These are phyloP conservation scores for Naja naja DNA, from an alignment of 2,113 vertebrate species.

Conservation along the genomic window DNA sequence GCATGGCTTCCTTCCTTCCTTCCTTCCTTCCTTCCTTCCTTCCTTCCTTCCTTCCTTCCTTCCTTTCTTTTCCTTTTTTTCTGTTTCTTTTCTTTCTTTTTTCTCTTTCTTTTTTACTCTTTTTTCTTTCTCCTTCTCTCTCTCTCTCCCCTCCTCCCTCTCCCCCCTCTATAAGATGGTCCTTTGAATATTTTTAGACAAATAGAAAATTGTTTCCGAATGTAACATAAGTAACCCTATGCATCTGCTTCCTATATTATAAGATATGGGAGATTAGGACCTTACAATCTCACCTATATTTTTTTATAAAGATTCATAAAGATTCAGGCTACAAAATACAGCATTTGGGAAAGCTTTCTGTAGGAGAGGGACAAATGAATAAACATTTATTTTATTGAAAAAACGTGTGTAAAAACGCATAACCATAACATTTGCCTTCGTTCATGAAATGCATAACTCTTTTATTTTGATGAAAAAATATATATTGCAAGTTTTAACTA, in stretches of 20 bases:
- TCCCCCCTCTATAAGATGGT: neutral
- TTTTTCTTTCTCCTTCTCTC: too few species aligned
- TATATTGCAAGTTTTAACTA: neutral
- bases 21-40: neutral
- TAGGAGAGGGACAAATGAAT: too few species aligned
- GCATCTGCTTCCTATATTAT: neutral
- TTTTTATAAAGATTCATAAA: too few species aligned
- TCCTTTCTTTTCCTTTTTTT: too few species aligned
- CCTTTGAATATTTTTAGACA: too few species aligned
- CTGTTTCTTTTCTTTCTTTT: too few species aligned
- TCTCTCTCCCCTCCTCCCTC: too few species aligned
- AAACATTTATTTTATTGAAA: neutral
- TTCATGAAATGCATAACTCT: neutral
- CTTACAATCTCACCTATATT: neutral
- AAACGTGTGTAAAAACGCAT: neutral
- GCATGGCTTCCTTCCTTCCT: too few species aligned
- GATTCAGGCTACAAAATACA: neutral
- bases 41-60: neutral
- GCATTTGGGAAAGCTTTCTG: neutral
- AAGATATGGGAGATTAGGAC: neutral
- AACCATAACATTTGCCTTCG: neutral
- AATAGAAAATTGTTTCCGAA: neutral
- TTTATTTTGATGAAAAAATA: neutral
- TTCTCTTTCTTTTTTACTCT: fast-evolving
- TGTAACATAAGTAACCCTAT: neutral